A percentile compares a stretch with the other conserved stretches of the same genome.
phyloP scores from a whole-genome alignment of 2,797 vertebrate species.

The Coreius guichenoti region DNA sequence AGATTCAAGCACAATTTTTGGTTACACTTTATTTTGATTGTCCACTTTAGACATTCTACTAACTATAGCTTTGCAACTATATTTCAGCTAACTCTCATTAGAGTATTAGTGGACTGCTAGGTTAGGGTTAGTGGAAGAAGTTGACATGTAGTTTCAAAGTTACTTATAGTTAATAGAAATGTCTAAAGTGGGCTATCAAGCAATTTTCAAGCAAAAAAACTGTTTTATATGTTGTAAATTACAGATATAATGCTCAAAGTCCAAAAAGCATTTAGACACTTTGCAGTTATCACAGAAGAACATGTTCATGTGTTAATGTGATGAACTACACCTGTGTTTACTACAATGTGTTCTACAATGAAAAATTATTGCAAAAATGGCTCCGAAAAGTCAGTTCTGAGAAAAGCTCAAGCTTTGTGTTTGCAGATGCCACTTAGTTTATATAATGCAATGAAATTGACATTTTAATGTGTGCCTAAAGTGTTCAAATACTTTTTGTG shows the following conservation, averaged over 20 bases:
- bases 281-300: background rate
- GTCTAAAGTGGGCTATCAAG: background rate
- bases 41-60: too few relatives aligned
- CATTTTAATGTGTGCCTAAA: constrained; percentile 9
- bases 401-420: background rate
- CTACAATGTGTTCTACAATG: background rate
- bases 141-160: background rate
- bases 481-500: constrained; percentile 8
- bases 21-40: too few relatives aligned
- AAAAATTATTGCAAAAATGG: background rate
- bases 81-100: background rate
- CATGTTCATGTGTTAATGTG: background rate
- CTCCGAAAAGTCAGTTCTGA: background rate
- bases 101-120: background rate
- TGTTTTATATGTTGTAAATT: background rate
- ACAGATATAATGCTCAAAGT: background rate
- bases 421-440: background rate
- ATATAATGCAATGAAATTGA: background rate
- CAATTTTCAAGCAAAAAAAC: background rate
- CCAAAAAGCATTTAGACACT: background rate
- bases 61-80: background rate
- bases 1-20: too few relatives aligned
- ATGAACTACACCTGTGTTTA: background rate
- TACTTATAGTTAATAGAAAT: background rate
- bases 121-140: background rate